Base-by-base conservation (phyloP, 2,113 vertebrate species). In the Xerus inauris region DNA sequence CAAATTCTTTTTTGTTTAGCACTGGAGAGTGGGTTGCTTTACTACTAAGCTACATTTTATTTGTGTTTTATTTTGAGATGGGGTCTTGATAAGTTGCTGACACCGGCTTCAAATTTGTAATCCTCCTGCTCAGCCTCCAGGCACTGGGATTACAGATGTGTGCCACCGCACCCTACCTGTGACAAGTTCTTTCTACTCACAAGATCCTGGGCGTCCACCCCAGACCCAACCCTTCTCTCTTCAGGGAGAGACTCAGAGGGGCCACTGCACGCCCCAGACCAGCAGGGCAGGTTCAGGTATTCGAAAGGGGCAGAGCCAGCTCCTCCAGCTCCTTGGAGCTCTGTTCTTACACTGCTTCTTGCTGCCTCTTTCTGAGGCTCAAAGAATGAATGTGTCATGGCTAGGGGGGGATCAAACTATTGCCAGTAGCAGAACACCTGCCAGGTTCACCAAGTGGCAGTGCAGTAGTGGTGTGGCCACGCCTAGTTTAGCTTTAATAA, bases 361-460 rank as follows among this genome's bases (percentile, higher is more conserved):
- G 64, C 40, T 40, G 40, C 40, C 38, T 86, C 47, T 8, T 47
- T 32, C 20, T 28, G 40, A 45, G 38, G 65, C 38, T 5, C 10
- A 45, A 22, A 24, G 47, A 24, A 73, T 0, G 75, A 42, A 7
- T 0, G 4, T 9, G 40, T 91, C 57, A 1, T 2, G 13, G 51
- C 40, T 3, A 30, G 28, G 28, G 32, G 45, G 0, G 3, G 5
- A n/a, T 1, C 5, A 76, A 49, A 59, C 35, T 9, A 3, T 17
- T 0, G 0, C 35, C 1, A 1, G 65, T 54, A 57, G 83, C 75
- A 69, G 32, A n/a, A 3, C 45, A 19, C 2, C 0, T 11, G 16
- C 16, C 20, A 42, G 38, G 26, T 2, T 14, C 64, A 54, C 1
- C 30, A 83, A 35, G 24, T 0, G 49, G 17, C 45, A 5, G 17